Base-by-base conservation (phyloP, 1,140 invertebrate species). In the Listronotus bonariensis region DNA sequence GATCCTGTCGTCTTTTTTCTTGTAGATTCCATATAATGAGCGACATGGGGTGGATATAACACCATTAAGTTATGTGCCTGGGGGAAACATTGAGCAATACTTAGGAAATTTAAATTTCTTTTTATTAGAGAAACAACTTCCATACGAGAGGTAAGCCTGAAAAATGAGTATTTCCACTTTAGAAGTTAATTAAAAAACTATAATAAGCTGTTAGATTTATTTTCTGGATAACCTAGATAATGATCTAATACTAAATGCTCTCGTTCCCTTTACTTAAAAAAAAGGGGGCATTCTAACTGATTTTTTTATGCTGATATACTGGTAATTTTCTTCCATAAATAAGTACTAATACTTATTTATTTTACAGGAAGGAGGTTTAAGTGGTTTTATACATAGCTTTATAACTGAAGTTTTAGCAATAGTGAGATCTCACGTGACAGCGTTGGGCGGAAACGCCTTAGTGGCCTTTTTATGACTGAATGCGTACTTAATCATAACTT, bases 361-460 rank as follows among this genome's bases (percentile, higher is more conserved):
- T n/a, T n/a, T n/a, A n/a, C 60, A 90, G 84, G 87, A 86, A 77
- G 95, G 95, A 59, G 95, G 95, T 15, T 82, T 96, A 11, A 95
- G 92, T 78, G 93, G 93, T 3, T 96, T 98, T 80, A 89, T 96
- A 46, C 95, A 97, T 74, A 92, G 89, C 65, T 97, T 97, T 78
- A 86, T 97, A 9, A 92, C 91, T 9, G 96, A 98, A 83, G 89
- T 90, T 46, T 77, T 97, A 71, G 93, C 93, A 0, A 95, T 97
- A 65, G 91, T 95, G 10, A 84, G 96, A 48, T 93, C 95, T 12
- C 95, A 98, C 79, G 92, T 97, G 7, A 88, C 92, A 0, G 92
- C 94, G 9, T 80, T 98, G n/a, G 95, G 95, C 34, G 96, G 96
- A 10, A 98, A 98, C 82, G 95, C 94, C 0, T 89, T 98, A 83